These are phyloP conservation scores for Staurois parvus DNA, from an alignment of 2,797 vertebrate species.

Conservation along the genomic window DNA sequence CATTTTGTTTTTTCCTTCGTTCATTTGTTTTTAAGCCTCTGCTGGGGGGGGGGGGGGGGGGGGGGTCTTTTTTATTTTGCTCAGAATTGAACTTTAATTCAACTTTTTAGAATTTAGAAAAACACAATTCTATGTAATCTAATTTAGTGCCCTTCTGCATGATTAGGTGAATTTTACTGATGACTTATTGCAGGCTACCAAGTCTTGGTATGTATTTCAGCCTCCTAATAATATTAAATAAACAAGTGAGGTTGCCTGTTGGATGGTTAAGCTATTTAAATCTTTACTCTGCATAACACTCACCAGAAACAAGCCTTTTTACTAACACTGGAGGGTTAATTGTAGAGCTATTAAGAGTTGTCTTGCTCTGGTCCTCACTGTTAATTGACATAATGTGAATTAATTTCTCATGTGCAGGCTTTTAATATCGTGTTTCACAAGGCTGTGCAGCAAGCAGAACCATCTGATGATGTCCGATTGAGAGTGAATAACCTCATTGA, in stretches of 20 bases:
- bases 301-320: background rate
- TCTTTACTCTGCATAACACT: background rate
- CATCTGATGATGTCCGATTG: constrained; percentile 72
- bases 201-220: background rate
- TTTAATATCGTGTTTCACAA: constrained; percentile 86
- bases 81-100: too few species aligned
- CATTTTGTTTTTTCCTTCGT: too few species aligned
- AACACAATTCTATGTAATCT: too few species aligned
- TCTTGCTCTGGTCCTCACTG: constrained; percentile 26
- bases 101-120: too few species aligned
- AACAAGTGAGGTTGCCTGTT: background rate
- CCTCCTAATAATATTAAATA: background rate
- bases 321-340: constrained; percentile 36
- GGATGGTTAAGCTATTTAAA: background rate
- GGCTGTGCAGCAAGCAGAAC: constrained; percentile 75
- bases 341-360: constrained; percentile 42
- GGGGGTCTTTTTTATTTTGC: too few species aligned
- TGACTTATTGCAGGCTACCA: background rate
- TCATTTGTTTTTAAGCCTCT: too few species aligned
- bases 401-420: constrained; percentile 70
- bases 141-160: background rate
- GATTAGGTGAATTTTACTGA: background rate
- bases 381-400: constrained; percentile 70
- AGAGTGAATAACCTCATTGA: constrained; percentile 78
- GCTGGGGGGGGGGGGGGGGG: too few species aligned